These are phyloP conservation scores for Poicephalus gulielmi DNA, from an alignment of 2,113 vertebrate species.

Conservation along the genomic window DNA sequence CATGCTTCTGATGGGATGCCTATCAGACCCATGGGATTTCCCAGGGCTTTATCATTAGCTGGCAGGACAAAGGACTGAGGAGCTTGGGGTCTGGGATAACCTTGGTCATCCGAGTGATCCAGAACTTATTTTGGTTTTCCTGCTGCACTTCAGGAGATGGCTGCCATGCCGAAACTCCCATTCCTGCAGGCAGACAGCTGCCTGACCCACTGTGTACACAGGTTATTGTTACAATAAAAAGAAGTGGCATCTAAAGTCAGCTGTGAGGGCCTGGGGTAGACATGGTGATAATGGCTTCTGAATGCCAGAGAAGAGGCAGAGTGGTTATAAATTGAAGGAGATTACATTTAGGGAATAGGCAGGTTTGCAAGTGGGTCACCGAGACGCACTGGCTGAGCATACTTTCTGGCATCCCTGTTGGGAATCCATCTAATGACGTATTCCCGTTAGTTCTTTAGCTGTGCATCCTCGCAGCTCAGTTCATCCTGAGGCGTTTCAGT, in stretches of 20 bases:
- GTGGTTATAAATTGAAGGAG: neutral
- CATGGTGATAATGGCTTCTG: neutral
- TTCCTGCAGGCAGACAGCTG: neutral
- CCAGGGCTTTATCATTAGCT: neutral
- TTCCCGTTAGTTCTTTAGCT: neutral
- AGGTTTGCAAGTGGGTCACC: constrained; percentile 4
- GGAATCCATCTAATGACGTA: neutral
- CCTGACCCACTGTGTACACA: neutral
- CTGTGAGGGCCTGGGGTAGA: neutral
- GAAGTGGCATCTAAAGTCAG: neutral
- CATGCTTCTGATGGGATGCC: neutral
- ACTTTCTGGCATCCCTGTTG: neutral
- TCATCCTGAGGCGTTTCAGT: neutral
- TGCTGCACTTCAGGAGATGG: neutral
- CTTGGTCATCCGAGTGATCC: neutral
- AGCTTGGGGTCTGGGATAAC: neutral
- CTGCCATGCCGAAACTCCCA: neutral
- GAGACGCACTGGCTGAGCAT: neutral
- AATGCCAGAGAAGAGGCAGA: neutral
- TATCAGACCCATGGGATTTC: neutral
- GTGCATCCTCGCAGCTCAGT: neutral
- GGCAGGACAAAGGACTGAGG: neutral
- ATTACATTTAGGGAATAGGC: neutral
- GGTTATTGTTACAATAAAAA: neutral
- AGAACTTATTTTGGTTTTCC: neutral